Evolutionary conservation across 2,888 invertebrate species (phyloP), one percentile per base, ranked within the genome.

Genomic region (Embidobia sp.): DNA sequence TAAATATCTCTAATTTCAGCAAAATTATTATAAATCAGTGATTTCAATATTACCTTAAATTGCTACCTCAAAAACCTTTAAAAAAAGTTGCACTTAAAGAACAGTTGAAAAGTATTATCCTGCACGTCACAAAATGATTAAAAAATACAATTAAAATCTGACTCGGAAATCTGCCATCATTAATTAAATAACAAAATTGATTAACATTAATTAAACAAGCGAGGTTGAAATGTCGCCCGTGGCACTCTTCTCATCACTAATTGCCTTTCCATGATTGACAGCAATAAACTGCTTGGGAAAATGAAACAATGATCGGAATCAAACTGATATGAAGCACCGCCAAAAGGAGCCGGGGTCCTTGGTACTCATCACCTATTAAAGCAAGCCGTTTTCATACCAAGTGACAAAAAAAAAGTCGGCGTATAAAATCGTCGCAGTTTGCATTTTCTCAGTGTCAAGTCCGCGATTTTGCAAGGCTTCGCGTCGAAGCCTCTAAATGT

Each of bases 391-490:
- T 59, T 22, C 15, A 15, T 7, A 49, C 26, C 40, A 22, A 22
- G 4, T 2, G 10, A 2, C 15, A 16, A 26, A 44, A 19, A 66
- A 66, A 66, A 6, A 18, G n/a, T 10, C 29, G 53, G 13, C 18
- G 42, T n/a, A 16, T 16, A 16, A 61, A 33, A 33, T 29, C 8
- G 49, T 16, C 33, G 15, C 46, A 2, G 11, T 35, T 35, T 35
- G 15, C 29, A 0, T 13, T 64, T 33, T 44, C 31, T 44, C 53
- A 40, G 40, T 49, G 57, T 69, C 67, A 57, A 49, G 57, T 16
- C 22, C 26, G 53, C 26, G 22, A 44, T 27, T 53, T 53, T 11
- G 49, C 40, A 8, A 59, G 69, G 69, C 46, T 69, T 69, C 69
- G 19, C 6, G 42, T 15, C 10, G 69, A 69, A 69, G 59, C 69